phyloP scores from a whole-genome alignment of 2,113 vertebrate genomes.

The Hippocampus comes region DNA sequence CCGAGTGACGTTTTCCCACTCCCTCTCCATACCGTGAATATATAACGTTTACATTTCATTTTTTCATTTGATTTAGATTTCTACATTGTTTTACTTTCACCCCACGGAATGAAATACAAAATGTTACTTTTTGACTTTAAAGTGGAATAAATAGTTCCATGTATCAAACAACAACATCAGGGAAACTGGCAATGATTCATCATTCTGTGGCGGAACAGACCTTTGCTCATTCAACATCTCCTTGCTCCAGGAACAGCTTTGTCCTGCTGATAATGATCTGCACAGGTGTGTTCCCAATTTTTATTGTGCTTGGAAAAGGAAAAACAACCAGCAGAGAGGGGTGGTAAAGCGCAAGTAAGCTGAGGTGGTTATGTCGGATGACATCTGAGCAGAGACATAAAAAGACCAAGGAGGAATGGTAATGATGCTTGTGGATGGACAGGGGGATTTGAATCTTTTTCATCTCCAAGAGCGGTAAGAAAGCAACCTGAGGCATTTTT shows the following conservation, averaged over 20 bases:
- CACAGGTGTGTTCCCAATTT: slow-evolving; percentile 39
- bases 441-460: slow-evolving; percentile 73
- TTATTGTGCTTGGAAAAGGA: slow-evolving; percentile 27
- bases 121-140: not conserved
- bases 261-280: slow-evolving; percentile 62
- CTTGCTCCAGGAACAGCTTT: slow-evolving; percentile 46
- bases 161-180: not conserved
- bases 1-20: no score
- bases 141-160: not conserved
- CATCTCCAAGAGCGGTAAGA: slow-evolving; percentile 75
- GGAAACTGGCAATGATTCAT: slow-evolving; percentile 26
- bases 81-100: no score
- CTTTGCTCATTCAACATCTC: slow-evolving; percentile 36
- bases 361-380: slow-evolving; percentile 14
- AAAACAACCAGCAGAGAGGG: slow-evolving; percentile 49
- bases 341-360: not conserved
- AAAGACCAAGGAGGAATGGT: slow-evolving; percentile 55
- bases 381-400: slow-evolving; percentile 30
- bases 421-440: slow-evolving; percentile 67
- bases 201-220: slow-evolving; percentile 29
- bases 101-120: no score
- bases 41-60: no score
- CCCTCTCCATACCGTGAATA: no score
- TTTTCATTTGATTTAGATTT: no score
- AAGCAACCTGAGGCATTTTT: slow-evolving; percentile 68